Evolutionary conservation across 35 echinoderm and acorn worm genomes (phyloP), one percentile per base, ranked within the genome.

Genomic region (Ophiothrix spiculata): DNA sequence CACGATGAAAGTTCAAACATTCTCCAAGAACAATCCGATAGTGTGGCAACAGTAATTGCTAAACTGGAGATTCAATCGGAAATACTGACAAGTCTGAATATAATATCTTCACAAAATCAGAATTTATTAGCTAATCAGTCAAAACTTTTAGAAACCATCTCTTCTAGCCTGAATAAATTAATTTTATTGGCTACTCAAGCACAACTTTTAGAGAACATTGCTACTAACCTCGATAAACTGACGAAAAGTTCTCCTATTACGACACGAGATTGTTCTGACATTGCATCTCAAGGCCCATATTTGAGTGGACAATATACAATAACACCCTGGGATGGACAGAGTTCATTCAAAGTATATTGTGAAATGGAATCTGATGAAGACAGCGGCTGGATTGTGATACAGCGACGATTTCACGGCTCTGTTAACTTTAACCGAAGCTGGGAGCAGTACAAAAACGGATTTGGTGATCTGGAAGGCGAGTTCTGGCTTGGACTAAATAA

Each of bases 311-410:
- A 21, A 15, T 79, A 79, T 34, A 79, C 37, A 21, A 79, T 79
- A 25, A 25, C 39, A 38, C 77, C 77, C 12, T 38, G 36, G 36
- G 77, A 41, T 0, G 21, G 28, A 3, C 36, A 39, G 3, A 37
- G 39, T 37, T 38, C 36, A 1, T 32, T 79, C 19, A 38, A 79
- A 79, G 77, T 79, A 17, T 37, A 38, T 31, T 79, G 77, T 38
- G 77, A 79, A 28, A 79, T 79, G 77, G 33, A 37, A 11, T 38
- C 77, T 38, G n/a, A n/a, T n/a, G 77, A 38, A 16, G 77, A 21
- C 19, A 16, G 39, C 16, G 77, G 77, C 16, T 79, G 77, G 77
- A 79, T 33, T 12, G 77, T 79, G 36, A 38, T 79, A 38, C 77
- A 79, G 77, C 6, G 36, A 31, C 32, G 77, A 28, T 40, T 39